phyloP scores from a whole-genome alignment of 2,888 invertebrate genomes.

The Agonum fuliginosum region DNA sequence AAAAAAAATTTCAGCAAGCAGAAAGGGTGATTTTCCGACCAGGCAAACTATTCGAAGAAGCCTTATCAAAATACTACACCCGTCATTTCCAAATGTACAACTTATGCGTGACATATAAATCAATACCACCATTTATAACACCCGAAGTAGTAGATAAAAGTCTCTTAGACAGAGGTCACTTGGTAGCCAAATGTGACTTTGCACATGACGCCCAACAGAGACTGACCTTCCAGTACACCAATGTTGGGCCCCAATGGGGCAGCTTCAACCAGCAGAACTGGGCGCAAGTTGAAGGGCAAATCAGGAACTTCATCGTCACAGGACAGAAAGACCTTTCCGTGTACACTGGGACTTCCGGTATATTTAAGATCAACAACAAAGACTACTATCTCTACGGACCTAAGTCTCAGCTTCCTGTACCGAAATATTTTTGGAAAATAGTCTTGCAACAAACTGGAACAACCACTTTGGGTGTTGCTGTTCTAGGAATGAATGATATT shows the following conservation, averaged over 20 bases:
- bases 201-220: neutral
- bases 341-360: neutral
- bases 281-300: neutral
- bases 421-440: neutral
- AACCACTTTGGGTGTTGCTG: neutral
- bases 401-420: neutral
- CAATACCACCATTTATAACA: too few relatives aligned
- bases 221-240: neutral
- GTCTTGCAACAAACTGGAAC: neutral
- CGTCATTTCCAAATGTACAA: too few relatives aligned
- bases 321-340: neutral
- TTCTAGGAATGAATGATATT: neutral
- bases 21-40: too few relatives aligned
- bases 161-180: neutral
- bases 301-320: neutral
- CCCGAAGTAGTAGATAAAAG: too few relatives aligned
- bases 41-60: too few relatives aligned
- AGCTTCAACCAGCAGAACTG: neutral
- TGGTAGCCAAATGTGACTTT: neutral
- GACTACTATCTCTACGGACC: neutral
- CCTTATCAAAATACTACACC: too few relatives aligned
- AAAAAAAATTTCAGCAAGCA: too few relatives aligned
- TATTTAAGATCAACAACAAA: neutral
- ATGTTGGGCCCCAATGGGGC: neutral
- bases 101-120: too few relatives aligned